phyloP scores from a whole-genome alignment of 35 echinoderm and acorn worm genomes.

The Anneissia japonica region DNA sequence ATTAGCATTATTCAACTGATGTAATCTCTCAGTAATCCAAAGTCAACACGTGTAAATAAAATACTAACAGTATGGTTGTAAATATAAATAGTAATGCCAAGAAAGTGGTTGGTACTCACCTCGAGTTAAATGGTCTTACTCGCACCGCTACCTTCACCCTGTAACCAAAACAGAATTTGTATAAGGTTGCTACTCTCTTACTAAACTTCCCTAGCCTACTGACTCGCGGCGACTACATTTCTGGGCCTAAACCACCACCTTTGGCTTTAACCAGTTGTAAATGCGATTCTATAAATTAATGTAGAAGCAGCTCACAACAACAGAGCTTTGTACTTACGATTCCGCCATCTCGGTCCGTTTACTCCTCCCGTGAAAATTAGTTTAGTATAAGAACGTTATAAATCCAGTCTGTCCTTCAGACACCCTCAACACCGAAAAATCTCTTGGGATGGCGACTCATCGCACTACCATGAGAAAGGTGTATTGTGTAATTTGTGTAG shows the following conservation, averaged over 20 bases:
- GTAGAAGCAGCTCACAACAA: too few relatives aligned
- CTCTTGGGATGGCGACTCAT: background rate
- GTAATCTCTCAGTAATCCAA: too few relatives aligned
- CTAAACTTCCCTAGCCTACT: too few relatives aligned
- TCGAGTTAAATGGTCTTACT: conserved; percentile 6
- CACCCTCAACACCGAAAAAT: background rate
- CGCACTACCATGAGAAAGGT: background rate
- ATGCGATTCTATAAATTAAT: too few relatives aligned
- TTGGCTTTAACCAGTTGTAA: too few relatives aligned
- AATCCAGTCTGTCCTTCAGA: background rate
- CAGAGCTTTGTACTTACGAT: conserved; percentile 20
- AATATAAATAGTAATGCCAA: background rate
- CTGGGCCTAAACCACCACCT: too few relatives aligned
- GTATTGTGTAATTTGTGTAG: background rate
- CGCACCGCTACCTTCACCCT: conserved; percentile 20
- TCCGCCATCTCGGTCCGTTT: background rate
- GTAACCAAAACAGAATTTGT: background rate
- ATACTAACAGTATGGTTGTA: too few relatives aligned
- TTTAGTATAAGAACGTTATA: background rate
- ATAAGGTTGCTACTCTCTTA: too few relatives aligned
- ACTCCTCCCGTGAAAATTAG: background rate
- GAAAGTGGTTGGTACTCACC: background rate
- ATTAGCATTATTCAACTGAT: too few relatives aligned
- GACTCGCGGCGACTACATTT: too few relatives aligned
- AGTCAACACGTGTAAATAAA: too few relatives aligned